phyloP scores from a whole-genome alignment of 2,888 invertebrate genomes.

The Alloplasta piceator region DNA sequence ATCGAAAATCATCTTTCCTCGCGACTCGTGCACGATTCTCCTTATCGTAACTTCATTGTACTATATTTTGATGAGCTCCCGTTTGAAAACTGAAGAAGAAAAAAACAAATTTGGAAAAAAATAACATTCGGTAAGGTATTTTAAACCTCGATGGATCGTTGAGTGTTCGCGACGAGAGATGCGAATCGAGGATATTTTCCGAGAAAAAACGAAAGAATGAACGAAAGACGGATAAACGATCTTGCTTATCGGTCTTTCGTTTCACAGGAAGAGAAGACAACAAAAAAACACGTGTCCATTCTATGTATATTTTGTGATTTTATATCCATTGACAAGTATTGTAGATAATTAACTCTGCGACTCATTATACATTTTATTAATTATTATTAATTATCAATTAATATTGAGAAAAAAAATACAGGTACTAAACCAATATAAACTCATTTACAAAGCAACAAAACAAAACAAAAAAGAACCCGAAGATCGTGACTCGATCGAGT shows the following conservation, averaged over 20 bases:
- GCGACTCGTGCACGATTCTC: conserved; percentile 11
- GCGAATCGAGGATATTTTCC: too few relatives aligned
- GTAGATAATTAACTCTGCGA: conserved; percentile 82
- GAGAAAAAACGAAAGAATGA: conserved; percentile 7
- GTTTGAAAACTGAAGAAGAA: background rate
- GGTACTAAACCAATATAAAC: conserved; percentile 72
- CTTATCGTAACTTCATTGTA: conserved; percentile 37
- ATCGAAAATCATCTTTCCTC: conserved; percentile 34
- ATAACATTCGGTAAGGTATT: conserved; percentile 13
- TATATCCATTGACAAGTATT: conserved; percentile 82
- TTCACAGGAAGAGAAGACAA: conserved; percentile 22
- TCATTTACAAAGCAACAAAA: conserved; percentile 59
- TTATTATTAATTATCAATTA: conserved; percentile 74
- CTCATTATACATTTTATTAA: conserved; percentile 79
- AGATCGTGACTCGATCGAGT: conserved; percentile 31
- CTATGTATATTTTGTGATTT: conserved; percentile 84
- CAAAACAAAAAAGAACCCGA: conserved; percentile 20
- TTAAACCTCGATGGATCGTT: background rate
- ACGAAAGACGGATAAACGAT: conserved; percentile 27
- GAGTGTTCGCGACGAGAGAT: background rate
- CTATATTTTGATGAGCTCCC: conserved; percentile 34
- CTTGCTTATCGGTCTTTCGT: too few relatives aligned
- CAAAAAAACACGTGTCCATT: conserved; percentile 73
- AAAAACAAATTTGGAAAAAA: too few relatives aligned
- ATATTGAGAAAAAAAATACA: conserved; percentile 71